Conservation (phyloP, 2,797 vertebrate species). For the Melanotaenia maccullochi region DNA sequence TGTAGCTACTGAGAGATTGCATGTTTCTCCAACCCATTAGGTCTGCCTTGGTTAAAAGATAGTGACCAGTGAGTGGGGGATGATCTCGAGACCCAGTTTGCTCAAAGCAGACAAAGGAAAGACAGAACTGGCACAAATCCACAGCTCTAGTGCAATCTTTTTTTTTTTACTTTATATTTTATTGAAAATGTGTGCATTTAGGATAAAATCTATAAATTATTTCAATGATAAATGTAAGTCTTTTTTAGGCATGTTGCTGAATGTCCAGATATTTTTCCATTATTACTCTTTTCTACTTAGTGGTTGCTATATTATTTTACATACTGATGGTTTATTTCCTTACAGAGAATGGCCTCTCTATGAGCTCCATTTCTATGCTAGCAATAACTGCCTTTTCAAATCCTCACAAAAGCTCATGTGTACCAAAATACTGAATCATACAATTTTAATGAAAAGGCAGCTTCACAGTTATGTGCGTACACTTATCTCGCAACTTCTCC, state of each 20-base stretch:
- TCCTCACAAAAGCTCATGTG: not conserved
- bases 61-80: slow-evolving; percentile 18
- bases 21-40: slow-evolving; percentile 56
- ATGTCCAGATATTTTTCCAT: not conserved
- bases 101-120: slow-evolving; percentile 45
- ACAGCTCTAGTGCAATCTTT: not conserved
- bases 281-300: not conserved
- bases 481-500: not conserved
- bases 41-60: slow-evolving; percentile 36
- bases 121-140: slow-evolving; percentile 6
- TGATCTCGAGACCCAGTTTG: slow-evolving; percentile 18
- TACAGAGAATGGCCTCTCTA: not conserved
- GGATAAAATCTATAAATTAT: slow-evolving; percentile 9
- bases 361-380: not conserved
- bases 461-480: not conserved
- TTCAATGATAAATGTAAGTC: not conserved
- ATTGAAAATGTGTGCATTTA: not conserved
- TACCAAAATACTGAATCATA: not conserved
- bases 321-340: slow-evolving; percentile 4
- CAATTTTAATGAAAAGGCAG: slow-evolving; percentile 1
- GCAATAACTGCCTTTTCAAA: not conserved
- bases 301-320: slow-evolving; percentile 7
- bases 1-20: slow-evolving; percentile 50
- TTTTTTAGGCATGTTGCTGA: not conserved
- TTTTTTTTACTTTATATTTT: not conserved